Percentiles rank a stretch among this genome's conserved stretches.
Conservation (phyloP, 1,140 invertebrate genomes). For the Hypsibius dujardini region DNA sequence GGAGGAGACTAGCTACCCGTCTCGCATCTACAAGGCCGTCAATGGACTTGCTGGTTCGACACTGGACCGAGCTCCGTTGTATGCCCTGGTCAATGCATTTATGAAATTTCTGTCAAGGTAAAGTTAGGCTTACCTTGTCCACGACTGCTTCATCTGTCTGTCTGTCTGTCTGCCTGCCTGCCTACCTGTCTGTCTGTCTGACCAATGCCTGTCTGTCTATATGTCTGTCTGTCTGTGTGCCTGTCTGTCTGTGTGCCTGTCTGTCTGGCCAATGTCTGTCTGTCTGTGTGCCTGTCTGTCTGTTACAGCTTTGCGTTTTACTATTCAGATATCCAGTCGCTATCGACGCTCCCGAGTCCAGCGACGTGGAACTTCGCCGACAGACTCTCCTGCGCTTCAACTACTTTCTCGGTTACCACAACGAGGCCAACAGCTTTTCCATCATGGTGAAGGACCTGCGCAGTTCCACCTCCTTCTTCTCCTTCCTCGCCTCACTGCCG, state of each 20-base stretch:
- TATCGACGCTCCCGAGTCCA: neutral
- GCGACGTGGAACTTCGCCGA: slow-evolving; percentile 39
- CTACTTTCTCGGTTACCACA: slow-evolving; percentile 76
- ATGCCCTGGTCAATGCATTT: neutral
- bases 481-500: slow-evolving; percentile 75
- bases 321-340: neutral
- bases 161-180: too few species aligned
- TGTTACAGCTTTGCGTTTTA: too few species aligned
- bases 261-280: too few species aligned
- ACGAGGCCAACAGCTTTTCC: slow-evolving; percentile 69
- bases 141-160: too few species aligned
- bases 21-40: slow-evolving; percentile 13
- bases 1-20: slow-evolving; percentile 14
- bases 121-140: too few species aligned
- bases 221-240: too few species aligned
- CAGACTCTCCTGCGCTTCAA: slow-evolving; percentile 81
- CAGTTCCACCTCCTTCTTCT: slow-evolving; percentile 78
- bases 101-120: slow-evolving; percentile 15
- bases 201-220: too few species aligned
- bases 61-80: slow-evolving; percentile 2
- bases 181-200: too few species aligned
- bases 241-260: too few species aligned
- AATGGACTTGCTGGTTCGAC: slow-evolving; percentile 6
- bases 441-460: slow-evolving; percentile 53
- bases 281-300: too few species aligned